Conservation (phyloP, 2,113 vertebrate genomes). For the Bothrops jararaca region DNA sequence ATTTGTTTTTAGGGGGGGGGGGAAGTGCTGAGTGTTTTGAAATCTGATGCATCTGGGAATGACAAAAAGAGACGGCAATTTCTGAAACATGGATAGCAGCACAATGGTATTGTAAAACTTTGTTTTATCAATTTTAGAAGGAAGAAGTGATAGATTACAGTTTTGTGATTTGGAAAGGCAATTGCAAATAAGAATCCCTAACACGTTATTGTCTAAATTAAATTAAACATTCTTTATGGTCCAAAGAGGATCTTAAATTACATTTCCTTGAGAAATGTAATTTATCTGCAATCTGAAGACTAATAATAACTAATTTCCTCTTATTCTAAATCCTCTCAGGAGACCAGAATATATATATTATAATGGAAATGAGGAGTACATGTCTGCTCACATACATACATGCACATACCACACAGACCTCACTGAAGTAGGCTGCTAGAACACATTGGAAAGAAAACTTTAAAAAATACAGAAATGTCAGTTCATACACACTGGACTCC, state of each 20-base stretch:
- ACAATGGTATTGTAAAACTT: background rate
- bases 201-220: constrained; percentile 11
- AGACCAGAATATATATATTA: background rate
- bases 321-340: background rate
- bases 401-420: background rate
- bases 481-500: constrained; percentile 14
- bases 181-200: background rate
- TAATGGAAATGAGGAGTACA: background rate
- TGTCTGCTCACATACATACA: background rate
- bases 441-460: constrained; percentile 9
- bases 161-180: constrained; percentile 3
- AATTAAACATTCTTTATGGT: constrained; percentile 20
- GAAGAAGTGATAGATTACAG: constrained; percentile 5
- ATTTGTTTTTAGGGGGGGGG: background rate
- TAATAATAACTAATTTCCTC: background rate
- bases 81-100: background rate
- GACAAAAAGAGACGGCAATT: background rate
- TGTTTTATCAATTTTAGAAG: constrained; percentile 13
- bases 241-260: constrained; percentile 4
- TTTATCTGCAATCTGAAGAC: background rate
- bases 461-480: constrained; percentile 12
- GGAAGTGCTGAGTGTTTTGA: constrained; percentile 15
- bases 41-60: background rate
- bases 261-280: background rate
- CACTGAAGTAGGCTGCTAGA: background rate